A percentile compares a stretch with the other conserved stretches of the same genome.
These are phyloP conservation scores for cattle (Bos taurus) DNA, from an alignment of 2,113 vertebrate species.

Conservation along the genomic window ARS-UCD2.0 NC_037328.1:102671001-102671500, in stretches of 20 bases:
- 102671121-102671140: neutral
- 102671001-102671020: neutral
- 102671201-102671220: neutral
- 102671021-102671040: neutral
- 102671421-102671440: conserved; percentile 64
- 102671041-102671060: neutral
- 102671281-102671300: neutral
- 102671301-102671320: neutral
- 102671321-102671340: neutral
- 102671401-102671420: conserved; percentile 16
- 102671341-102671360: conserved; percentile 1
- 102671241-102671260: neutral
- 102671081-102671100: neutral
- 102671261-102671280: neutral
- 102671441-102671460: conserved; percentile 77
- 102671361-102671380: neutral
- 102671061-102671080: neutral
- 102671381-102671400: neutral
- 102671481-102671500: conserved; percentile 51
- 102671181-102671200: neutral
- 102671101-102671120: neutral
- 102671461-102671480: conserved; percentile 77
- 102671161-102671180: neutral
- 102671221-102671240: neutral
- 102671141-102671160: neutral